Evolutionary conservation across 2,888 invertebrate genomes (phyloP).

Genomic region (Omphaloscelis lunosa): DNA sequence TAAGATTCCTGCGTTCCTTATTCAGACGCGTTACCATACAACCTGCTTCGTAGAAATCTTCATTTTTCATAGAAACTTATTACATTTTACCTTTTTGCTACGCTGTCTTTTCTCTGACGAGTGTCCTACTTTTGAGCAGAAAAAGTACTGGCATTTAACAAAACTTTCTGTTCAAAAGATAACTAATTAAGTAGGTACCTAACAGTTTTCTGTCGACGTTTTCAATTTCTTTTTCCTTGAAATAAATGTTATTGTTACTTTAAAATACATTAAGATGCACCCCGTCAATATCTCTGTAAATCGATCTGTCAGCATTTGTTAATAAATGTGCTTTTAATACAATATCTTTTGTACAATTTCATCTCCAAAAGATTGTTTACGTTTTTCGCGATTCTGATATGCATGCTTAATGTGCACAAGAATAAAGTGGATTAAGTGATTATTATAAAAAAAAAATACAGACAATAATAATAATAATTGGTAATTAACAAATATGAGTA

Average conservation of each 20-base stretch:
- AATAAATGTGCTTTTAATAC: constrained; percentile 26
- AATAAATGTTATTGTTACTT: constrained; percentile 15
- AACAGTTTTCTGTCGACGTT: background rate
- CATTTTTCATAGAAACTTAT: constrained; percentile 15
- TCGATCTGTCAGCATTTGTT: constrained; percentile 28
- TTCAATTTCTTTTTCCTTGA: background rate
- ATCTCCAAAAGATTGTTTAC: constrained; percentile 23
- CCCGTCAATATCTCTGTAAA: constrained; percentile 18
- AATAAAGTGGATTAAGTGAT: constrained; percentile 16
- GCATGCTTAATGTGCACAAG: constrained; percentile 18
- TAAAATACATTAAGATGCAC: constrained; percentile 17
- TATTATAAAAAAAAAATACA: background rate
- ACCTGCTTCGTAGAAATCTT: background rate
- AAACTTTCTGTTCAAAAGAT: background rate
- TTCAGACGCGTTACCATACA: background rate
- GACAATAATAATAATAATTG: background rate
- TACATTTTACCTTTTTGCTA: background rate
- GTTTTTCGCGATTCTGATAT: background rate
- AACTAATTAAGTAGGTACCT: background rate
- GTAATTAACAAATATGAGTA: background rate
- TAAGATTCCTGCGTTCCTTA: background rate
- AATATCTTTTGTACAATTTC: constrained; percentile 4
- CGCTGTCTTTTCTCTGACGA: background rate
- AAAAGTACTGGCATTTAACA: background rate
- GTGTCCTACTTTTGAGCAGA: constrained; percentile 4